Conservation (phyloP, 2,797 vertebrate genomes). For the Hippopotamyrus pictus region DNA sequence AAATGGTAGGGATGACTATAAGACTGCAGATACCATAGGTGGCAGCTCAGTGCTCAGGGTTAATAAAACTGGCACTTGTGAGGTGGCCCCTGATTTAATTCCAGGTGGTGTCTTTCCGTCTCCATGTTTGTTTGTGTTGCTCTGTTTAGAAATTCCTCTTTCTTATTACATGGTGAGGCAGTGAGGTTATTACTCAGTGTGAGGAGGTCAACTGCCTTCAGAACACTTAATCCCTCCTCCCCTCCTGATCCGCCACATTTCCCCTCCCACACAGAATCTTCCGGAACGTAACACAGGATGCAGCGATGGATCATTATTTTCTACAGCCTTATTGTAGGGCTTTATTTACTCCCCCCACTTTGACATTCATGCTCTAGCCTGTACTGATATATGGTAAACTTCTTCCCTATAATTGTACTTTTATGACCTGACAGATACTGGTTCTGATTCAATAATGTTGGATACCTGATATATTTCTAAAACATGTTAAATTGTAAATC, state of each 20-base stretch:
- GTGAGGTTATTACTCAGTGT: constrained; percentile 57
- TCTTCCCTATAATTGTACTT: not conserved
- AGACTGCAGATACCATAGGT: not conserved
- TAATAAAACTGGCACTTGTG: constrained; percentile 59
- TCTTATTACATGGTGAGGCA: constrained; percentile 57
- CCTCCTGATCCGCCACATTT: not conserved
- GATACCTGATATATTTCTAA: not conserved
- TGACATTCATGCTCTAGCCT: not conserved
- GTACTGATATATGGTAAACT: not conserved
- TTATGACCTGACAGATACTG: not conserved
- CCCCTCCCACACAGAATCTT: not conserved
- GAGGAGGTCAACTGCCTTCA: constrained; percentile 39
- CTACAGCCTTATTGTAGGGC: not conserved
- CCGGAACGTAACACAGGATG: not conserved
- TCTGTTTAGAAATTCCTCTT: constrained; percentile 51
- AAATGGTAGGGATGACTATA: not conserved
- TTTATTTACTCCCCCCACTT: not conserved
- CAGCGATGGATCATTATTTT: not conserved
- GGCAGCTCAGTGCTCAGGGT: constrained; percentile 16
- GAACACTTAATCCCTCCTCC: constrained; percentile 32
- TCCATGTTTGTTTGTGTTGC: constrained; percentile 50
- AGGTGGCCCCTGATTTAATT: constrained; percentile 48
- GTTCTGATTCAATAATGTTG: not conserved
- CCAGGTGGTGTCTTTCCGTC: constrained; percentile 17
- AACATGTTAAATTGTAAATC: not conserved